phyloP scores from a whole-genome alignment of 2,113 vertebrate species.

The Clarias batrachus region DNA sequence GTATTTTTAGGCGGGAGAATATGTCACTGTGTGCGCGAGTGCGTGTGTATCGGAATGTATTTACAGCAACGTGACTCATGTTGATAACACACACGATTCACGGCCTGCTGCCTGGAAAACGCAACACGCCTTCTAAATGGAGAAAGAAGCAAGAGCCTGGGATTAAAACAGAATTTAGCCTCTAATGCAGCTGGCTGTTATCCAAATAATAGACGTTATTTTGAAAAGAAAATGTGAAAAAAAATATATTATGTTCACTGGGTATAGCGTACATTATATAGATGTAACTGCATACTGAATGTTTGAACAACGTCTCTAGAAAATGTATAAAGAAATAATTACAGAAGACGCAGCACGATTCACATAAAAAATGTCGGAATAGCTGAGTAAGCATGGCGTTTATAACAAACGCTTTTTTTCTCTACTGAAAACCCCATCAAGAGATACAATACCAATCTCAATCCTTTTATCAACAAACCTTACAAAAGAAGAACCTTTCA shows the following conservation, averaged over 20 bases:
- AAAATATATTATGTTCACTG: too few species aligned
- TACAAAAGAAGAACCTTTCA: not conserved
- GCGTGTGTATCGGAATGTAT: slow-evolving; percentile 23
- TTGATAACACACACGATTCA: slow-evolving; percentile 5
- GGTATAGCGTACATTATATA: too few species aligned
- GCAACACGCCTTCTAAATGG: not conserved
- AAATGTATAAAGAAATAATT: not conserved
- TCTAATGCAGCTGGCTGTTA: not conserved
- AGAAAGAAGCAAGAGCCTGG: not conserved
- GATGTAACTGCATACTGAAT: not conserved
- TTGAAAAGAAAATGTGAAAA: too few species aligned
- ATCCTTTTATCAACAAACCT: not conserved
- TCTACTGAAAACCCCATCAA: not conserved
- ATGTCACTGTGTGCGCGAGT: not conserved
- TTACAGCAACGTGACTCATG: slow-evolving; percentile 40
- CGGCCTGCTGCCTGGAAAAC: not conserved
- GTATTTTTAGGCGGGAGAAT: slow-evolving; percentile 4
- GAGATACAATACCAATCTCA: not conserved
- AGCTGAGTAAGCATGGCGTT: not conserved
- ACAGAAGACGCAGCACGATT: not conserved
- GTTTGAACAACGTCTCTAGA: not conserved
- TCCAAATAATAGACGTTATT: not conserved
- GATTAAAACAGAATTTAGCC: not conserved
- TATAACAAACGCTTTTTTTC: not conserved
- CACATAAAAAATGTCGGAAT: not conserved